Percentiles rank a stretch among this genome's conserved stretches.
These are phyloP conservation scores for Nemapogon koenigi DNA, from an alignment of 2,888 invertebrate species.

Conservation along the genomic window DNA sequence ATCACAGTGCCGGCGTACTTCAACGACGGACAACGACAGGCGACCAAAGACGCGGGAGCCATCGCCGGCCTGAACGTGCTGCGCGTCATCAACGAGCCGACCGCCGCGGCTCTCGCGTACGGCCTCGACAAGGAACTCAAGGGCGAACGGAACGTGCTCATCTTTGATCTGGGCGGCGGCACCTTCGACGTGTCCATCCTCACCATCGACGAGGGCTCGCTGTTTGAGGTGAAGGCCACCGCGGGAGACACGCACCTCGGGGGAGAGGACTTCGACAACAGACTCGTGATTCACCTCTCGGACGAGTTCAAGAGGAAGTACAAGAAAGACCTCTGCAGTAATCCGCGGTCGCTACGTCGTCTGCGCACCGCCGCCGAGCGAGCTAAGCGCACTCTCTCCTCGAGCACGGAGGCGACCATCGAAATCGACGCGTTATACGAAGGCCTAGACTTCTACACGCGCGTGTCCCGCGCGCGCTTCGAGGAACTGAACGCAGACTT, in stretches of 20 bases:
- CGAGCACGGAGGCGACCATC: constrained; percentile 76
- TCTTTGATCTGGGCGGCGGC: constrained; percentile 70
- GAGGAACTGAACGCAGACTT: constrained; percentile 77
- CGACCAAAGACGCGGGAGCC: constrained; percentile 84
- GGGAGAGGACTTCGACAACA: constrained; percentile 73
- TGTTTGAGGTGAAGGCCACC: constrained; percentile 81
- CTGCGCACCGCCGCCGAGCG: constrained; percentile 79
- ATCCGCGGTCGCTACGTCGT: constrained; percentile 72
- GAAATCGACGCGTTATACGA: constrained; percentile 79
- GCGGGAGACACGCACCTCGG: constrained; percentile 87
- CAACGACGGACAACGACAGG: constrained; percentile 77
- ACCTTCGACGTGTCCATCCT: constrained; percentile 86
- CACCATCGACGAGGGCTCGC: constrained; percentile 77
- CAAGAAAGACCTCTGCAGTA: constrained; percentile 70
- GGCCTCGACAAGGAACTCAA: constrained; percentile 72
- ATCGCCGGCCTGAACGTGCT: constrained; percentile 80
- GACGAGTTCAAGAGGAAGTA: constrained; percentile 76
- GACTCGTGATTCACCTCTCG: constrained; percentile 70
- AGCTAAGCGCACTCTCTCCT: constrained; percentile 78
- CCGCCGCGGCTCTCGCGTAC: constrained; percentile 76
- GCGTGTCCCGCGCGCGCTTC: constrained; percentile 75
- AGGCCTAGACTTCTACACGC: constrained; percentile 73
- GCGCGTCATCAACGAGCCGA: constrained; percentile 84
- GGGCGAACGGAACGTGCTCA: constrained; percentile 68
- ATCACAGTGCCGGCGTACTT: constrained; percentile 83